Percentiles rank a stretch among this genome's conserved stretches.
Evolutionary conservation across 1,140 invertebrate species (phyloP).

Genomic region (Caenorhabditis inopinata): DNA sequence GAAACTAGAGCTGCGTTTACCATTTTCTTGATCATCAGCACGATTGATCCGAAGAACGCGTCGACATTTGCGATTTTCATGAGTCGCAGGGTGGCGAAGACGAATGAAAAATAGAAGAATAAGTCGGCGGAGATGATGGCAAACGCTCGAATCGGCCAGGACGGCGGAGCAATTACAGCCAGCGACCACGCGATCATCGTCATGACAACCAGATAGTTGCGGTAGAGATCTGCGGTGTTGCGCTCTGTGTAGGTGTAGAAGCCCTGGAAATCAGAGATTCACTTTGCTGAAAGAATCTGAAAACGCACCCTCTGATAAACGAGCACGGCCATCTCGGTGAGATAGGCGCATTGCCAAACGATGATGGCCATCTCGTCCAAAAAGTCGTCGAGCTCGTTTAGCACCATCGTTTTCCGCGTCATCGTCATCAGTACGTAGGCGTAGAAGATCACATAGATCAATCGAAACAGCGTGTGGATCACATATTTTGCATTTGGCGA

Average conservation of each 20-base stretch:
- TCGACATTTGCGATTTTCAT: constrained; percentile 32
- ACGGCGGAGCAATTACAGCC: background rate
- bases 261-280: background rate
- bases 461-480: constrained; percentile 27
- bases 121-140: constrained; percentile 9
- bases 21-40: constrained; percentile 39
- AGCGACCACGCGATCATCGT: constrained; percentile 6
- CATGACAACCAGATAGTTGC: constrained; percentile 24
- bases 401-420: background rate
- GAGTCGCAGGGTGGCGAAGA: constrained; percentile 6
- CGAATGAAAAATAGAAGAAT: constrained; percentile 36
- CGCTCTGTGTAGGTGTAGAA: background rate
- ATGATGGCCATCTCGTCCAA: constrained; percentile 36
- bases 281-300: background rate
- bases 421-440: constrained; percentile 13
- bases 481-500: constrained; percentile 30
- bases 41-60: constrained; percentile 32
- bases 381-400: constrained; percentile 9
- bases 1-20: background rate
- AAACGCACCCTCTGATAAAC: background rate
- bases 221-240: constrained; percentile 23
- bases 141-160: background rate
- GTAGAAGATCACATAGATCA: constrained; percentile 31
- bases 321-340: constrained; percentile 19
- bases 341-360: constrained; percentile 32